Base-by-base conservation (phyloP, 2,113 vertebrate species). In the Maccullochella peelii region DNA sequence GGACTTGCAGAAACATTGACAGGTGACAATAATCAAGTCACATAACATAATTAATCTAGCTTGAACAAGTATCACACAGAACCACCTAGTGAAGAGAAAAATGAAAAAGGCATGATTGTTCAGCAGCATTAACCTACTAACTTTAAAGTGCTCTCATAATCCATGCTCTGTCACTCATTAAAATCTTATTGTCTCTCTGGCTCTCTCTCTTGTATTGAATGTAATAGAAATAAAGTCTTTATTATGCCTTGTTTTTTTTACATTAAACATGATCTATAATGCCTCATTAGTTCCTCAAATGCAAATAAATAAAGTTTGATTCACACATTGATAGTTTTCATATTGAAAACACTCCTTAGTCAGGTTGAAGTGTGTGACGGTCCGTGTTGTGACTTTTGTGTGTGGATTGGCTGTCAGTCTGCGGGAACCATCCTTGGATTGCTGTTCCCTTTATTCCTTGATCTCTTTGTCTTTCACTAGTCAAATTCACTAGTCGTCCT, bases 161-260 rank as follows among this genome's bases (percentile, higher is more conserved):
- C 73, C 50, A 73, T 47, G 8, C 38, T 63, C 40, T 65, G 54
- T 83, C 61, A 79, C 70, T 78, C 72, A 80, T 86, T 72, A 74
- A 73, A 55, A 73, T 70, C 54, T 38, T 23, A 70, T 71, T 83
- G 66, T 49, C 62, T 80, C 18, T 79, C 7, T 33, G 23, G 40
- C 38, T 50, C n/a, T 73, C 69, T 86, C 66, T 69, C 79, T 47
- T 47, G 44, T 52, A 77, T 59, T 44, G 44, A 30, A 49, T 36
- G 38, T 25, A 54, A 11, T 16, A 25, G 11, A 38, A 59, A 30
- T 5, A 33, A 3, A 27, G 40, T 61, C 11, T 61, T 12, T 11
- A 50, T 44, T 23, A 30, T 70, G 47, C 16, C 15, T 27, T 49
- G n/a, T 47, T 42, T 57, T 38, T 38, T 52, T 54, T 23, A 30